A percentile compares a stretch with the other conserved stretches of the same genome.
Conservation (phyloP, 2,113 vertebrate species). For the Poicephalus gulielmi region DNA sequence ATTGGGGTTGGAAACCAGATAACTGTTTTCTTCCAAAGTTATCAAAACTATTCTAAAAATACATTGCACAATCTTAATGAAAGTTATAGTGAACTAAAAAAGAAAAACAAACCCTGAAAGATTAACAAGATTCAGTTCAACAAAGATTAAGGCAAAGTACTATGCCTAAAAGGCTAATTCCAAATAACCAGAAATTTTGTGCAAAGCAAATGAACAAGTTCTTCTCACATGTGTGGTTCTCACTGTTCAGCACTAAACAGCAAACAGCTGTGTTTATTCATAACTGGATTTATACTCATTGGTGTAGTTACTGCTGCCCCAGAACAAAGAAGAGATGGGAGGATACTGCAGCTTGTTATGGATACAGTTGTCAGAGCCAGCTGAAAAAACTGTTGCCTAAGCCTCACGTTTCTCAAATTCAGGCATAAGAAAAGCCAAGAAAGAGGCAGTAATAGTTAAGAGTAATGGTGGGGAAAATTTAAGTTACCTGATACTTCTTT, state of each 20-base stretch:
- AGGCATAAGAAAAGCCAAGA: not conserved
- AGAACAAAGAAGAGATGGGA: not conserved
- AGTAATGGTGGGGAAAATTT: not conserved
- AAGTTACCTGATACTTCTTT: not conserved
- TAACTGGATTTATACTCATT: not conserved
- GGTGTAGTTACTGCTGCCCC: not conserved
- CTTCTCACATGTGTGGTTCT: rapidly evolving
- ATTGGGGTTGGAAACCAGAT: not conserved
- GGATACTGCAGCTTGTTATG: not conserved
- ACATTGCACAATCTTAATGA: not conserved
- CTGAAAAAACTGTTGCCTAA: not conserved
- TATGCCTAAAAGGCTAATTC: not conserved
- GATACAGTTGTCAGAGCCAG: not conserved
- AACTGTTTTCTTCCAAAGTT: not conserved
- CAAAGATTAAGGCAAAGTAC: not conserved
- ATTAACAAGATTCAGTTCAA: not conserved
- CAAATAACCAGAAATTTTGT: not conserved
- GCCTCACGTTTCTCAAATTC: not conserved
- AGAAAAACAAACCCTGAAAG: not conserved
- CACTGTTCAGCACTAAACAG: not conserved
- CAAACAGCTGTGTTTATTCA: not conserved
- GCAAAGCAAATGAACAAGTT: not conserved
- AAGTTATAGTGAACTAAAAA: not conserved
- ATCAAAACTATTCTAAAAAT: not conserved
- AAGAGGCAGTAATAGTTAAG: not conserved